Base-by-base conservation (phyloP, 2,113 vertebrate genomes). In the Corydoras maculifer region DNA sequence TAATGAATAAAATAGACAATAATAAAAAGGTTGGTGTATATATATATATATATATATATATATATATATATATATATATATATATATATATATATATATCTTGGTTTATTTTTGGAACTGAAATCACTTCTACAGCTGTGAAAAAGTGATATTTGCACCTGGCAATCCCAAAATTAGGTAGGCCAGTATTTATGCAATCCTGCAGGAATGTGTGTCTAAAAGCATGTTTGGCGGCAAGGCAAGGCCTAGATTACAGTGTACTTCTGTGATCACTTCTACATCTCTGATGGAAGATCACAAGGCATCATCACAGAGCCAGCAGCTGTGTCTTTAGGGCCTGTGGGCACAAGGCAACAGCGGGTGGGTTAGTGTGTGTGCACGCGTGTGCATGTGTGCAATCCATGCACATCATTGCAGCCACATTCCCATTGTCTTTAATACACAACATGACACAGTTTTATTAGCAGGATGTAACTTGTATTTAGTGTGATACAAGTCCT, bases 251-350 rank as follows among this genome's bases (percentile, higher is more conserved):
- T 77, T 77, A 80, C 75, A 73, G 64, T 48, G 61, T 51, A 72
- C 79, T 74, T 63, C 72, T 79, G 58, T 74, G 79, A 77, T 82
- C 70, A 78, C 71, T 76, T 77, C 67, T 69, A 65, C 75, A 70
- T 76, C 76, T 79, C 71, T 68, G 49, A 54, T 75, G 63, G 57
- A 81, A 80, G 79, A 81, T 78, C 69, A 73, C 35, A 68, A 75
- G n/a, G 61, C 53, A 79, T 58, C 73, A 75, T 66, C 63, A 74
- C 55, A 75, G 50, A 78, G 77, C 66, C 79, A 77, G 76, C 69
- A 73, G 73, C 73, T 74, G 70, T 74, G 72, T 74, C 77, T 77
- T 69, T 60, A 68, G 77, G 67, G 75, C 79, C 74, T 79, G 77
- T 71, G 73, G 70, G 75, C 49, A 57, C 67, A 67, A 57, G 68